A percentile compares a stretch with the other conserved stretches of the same genome.
These are phyloP conservation scores for Chalcosyrphus nemorum DNA, from an alignment of 2,888 invertebrate genomes.

Conservation along the genomic window DNA sequence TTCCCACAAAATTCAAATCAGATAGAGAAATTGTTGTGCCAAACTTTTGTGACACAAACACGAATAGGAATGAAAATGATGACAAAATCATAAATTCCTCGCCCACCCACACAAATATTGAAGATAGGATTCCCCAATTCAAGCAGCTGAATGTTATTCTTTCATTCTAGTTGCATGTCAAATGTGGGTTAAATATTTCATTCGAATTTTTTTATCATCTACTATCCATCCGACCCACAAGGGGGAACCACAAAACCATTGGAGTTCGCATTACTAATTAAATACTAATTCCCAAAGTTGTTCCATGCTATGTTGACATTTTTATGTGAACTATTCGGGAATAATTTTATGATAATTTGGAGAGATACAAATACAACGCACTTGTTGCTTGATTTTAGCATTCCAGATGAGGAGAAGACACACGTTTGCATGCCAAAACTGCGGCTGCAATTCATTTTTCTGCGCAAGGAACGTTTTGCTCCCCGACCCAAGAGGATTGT, in stretches of 20 bases:
- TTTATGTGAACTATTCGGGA: conserved; percentile 50
- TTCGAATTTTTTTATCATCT: conserved; percentile 1
- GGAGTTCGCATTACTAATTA: conserved; percentile 52
- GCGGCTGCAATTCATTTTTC: conserved; percentile 88
- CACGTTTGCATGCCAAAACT: conserved; percentile 85
- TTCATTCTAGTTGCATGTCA: conserved; percentile 54
- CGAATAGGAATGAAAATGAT: conserved; percentile 46
- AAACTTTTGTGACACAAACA: conserved; percentile 68
- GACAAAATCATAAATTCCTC: conserved; percentile 58
- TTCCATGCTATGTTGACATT: conserved; percentile 66
- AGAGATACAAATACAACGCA: neutral
- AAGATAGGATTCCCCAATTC: neutral
- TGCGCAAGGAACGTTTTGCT: conserved; percentile 86
- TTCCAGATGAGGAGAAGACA: conserved; percentile 80
- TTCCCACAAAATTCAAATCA: conserved; percentile 34
- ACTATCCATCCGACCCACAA: conserved; percentile 23
- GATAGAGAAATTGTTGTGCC: conserved; percentile 45
- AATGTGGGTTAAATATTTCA: conserved; percentile 56
- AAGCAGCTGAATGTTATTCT: conserved; percentile 5
- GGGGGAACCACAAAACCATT: conserved; percentile 13
- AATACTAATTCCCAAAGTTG: conserved; percentile 64
- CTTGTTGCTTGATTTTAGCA: conserved; percentile 74
- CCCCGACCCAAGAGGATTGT: conserved; percentile 87
- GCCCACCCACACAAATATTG: conserved; percentile 19
- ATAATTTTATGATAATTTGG: conserved; percentile 15